These are phyloP conservation scores for Typhlomys cinereus DNA, from an alignment of 2,113 vertebrate species.

Conservation along the genomic window DNA sequence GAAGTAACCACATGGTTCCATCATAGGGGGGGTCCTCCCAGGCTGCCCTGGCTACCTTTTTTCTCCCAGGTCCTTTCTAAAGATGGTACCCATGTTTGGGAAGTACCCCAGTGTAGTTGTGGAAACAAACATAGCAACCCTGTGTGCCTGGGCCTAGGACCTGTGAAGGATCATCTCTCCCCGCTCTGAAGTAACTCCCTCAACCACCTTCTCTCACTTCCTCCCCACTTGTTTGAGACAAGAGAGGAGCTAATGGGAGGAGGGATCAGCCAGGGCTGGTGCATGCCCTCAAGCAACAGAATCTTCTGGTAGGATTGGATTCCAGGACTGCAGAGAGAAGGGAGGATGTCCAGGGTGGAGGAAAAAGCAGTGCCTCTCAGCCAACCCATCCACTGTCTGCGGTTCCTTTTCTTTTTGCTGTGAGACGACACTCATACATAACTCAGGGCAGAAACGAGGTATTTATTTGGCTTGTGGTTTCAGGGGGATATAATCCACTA, in stretches of 20 bases:
- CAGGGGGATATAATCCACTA: too few species aligned
- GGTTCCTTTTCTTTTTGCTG: neutral
- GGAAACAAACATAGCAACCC: neutral
- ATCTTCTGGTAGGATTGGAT: neutral
- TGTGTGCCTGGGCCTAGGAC: neutral
- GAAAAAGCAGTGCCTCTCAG: neutral
- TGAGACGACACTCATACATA: too few species aligned
- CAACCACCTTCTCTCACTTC: too few species aligned
- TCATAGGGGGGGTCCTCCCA: fast-evolving
- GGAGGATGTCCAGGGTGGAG: neutral
- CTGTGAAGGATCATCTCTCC: neutral
- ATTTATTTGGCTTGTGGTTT: too few species aligned
- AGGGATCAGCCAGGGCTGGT: fast-evolving
- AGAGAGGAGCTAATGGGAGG: neutral
- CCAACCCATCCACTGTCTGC: fast-evolving
- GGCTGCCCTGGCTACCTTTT: neutral
- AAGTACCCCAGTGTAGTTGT: neutral
- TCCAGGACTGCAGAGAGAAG: neutral
- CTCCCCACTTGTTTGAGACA: neutral
- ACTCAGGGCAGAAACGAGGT: too few species aligned
- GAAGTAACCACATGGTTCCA: too few species aligned
- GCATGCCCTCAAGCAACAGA: fast-evolving
- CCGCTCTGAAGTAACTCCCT: neutral
- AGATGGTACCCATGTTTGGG: neutral
- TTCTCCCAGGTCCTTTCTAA: neutral